phyloP scores from a whole-genome alignment of 2,113 vertebrate species.

The Labeo rohita region DNA sequence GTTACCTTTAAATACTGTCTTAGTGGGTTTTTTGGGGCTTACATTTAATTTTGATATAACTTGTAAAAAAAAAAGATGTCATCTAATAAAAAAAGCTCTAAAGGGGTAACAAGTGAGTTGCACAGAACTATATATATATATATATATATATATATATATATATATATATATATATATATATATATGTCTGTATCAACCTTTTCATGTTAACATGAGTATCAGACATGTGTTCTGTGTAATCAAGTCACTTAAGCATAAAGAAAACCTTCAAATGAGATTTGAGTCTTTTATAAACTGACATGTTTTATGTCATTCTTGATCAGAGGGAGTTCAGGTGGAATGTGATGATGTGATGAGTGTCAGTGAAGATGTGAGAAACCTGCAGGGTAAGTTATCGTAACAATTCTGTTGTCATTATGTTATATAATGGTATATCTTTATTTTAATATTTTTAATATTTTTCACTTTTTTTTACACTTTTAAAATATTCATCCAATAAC shows the following conservation, averaged over 20 bases:
- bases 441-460: too few species aligned
- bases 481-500: too few species aligned
- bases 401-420: too few species aligned
- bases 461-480: too few species aligned
- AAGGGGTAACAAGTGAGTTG: too few species aligned
- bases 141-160: background rate
- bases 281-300: too few species aligned
- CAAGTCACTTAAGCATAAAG: too few species aligned
- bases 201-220: background rate
- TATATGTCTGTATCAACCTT: background rate
- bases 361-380: background rate
- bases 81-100: background rate
- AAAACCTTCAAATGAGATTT: too few species aligned
- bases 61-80: slow-evolving; percentile 1
- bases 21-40: background rate
- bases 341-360: slow-evolving; percentile 4
- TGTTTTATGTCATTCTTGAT: background rate
- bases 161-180: background rate
- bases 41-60: background rate
- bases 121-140: background rate
- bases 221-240: background rate
- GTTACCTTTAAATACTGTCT: too few species aligned
- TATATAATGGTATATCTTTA: too few species aligned
- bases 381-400: background rate
- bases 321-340: background rate